Conservation (phyloP, 2,888 invertebrate genomes). For the Machimus atricapillus region DNA sequence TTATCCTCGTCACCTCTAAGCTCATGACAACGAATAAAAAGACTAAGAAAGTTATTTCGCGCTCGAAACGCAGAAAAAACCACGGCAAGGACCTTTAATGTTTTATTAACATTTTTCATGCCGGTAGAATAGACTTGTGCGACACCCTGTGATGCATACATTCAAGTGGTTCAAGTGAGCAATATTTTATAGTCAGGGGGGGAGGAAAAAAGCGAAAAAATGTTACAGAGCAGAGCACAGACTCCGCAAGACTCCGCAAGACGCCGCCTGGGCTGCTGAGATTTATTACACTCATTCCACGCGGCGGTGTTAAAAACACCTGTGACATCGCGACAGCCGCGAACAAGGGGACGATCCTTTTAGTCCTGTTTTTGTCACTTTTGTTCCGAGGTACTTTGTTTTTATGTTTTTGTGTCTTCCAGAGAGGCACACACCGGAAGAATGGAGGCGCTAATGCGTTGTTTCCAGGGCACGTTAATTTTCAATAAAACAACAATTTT, state of each 20-base stretch:
- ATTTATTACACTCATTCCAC: slow-evolving; percentile 22
- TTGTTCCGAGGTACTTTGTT: not conserved
- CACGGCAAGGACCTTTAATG: slow-evolving; percentile 6
- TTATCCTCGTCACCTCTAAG: not conserved
- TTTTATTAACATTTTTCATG: slow-evolving; percentile 38
- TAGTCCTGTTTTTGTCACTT: not conserved
- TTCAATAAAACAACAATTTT: not conserved
- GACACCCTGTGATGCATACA: slow-evolving; percentile 13
- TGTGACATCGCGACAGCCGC: slow-evolving; percentile 30
- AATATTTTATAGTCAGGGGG: slow-evolving; percentile 15
- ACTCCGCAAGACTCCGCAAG: not conserved
- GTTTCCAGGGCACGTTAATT: not conserved
- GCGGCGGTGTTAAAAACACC: slow-evolving; percentile 25
- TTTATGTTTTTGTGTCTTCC: not conserved
- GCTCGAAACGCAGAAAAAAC: not conserved
- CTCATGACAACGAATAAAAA: not conserved
- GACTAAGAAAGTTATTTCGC: not conserved
- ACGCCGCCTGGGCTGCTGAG: not conserved
- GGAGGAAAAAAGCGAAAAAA: not conserved
- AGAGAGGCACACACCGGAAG: not conserved
- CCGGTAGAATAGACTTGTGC: slow-evolving; percentile 3
- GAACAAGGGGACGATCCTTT: slow-evolving; percentile 20
- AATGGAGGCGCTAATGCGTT: not conserved
- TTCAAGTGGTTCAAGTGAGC: not conserved
- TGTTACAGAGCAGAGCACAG: not conserved